phyloP scores from a whole-genome alignment of 2,888 invertebrate species.

The Dryocosmus kuriphilus region DNA sequence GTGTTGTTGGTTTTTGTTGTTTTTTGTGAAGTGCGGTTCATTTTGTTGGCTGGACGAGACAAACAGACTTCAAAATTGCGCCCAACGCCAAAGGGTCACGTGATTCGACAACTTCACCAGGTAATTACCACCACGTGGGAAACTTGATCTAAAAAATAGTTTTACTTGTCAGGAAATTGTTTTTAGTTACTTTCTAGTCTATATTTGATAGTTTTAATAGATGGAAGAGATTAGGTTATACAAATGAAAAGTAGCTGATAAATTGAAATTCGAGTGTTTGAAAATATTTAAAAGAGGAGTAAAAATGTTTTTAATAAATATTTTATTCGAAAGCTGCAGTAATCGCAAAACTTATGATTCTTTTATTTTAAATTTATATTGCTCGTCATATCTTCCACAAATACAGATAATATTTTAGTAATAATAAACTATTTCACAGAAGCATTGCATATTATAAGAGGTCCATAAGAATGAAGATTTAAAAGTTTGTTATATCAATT shows the following conservation, averaged over 20 bases:
- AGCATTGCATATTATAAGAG: too few species aligned
- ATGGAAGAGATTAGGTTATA: too few species aligned
- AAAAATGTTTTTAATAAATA: too few species aligned
- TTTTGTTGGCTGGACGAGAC: slow-evolving; percentile 9
- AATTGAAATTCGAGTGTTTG: too few species aligned
- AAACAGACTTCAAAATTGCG: slow-evolving; percentile 65
- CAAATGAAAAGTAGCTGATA: too few species aligned
- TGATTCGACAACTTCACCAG: slow-evolving; percentile 65
- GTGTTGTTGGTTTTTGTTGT: slow-evolving; percentile 37
- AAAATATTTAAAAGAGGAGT: too few species aligned
- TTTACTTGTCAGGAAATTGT: not conserved
- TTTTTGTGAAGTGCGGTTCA: slow-evolving; percentile 44
- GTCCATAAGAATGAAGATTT: too few species aligned
- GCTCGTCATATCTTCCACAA: too few species aligned
- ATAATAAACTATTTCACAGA: too few species aligned
- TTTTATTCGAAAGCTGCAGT: too few species aligned
- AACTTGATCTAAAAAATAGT: not conserved
- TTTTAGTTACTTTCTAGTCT: not conserved
- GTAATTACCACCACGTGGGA: slow-evolving; percentile 52
- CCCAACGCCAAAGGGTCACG: slow-evolving; percentile 65
- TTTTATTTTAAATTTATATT: not conserved
- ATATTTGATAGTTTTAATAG: not conserved
- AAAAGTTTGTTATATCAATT: too few species aligned
- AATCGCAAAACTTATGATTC: not conserved
- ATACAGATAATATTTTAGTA: too few species aligned